Conservation (phyloP, 2,797 vertebrate genomes). For the Alauda arvensis region DNA sequence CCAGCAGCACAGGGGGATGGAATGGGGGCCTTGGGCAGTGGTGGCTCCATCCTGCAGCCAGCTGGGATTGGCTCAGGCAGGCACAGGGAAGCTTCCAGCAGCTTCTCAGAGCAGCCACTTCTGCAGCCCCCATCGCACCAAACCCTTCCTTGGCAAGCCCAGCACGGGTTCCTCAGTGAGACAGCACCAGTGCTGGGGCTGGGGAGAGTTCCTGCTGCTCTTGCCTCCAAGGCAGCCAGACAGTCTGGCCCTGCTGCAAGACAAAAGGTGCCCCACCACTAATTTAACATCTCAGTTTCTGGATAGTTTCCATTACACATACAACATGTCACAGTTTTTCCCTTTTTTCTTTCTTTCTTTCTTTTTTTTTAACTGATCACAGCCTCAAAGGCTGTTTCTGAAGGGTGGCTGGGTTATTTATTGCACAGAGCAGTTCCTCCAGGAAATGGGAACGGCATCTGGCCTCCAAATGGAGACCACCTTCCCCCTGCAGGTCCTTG, state of each 20-base stretch:
- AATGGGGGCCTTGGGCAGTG: neutral
- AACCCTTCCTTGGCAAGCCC: neutral
- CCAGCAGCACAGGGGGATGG: too few relatives aligned
- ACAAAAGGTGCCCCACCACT: neutral
- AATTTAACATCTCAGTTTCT: conserved; percentile 6
- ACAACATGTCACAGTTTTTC: conserved; percentile 14
- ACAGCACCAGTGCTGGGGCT: neutral
- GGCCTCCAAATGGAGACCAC: conserved; percentile 50
- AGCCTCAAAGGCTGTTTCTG: conserved; percentile 27
- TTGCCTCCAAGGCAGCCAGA: neutral
- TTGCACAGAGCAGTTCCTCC: neutral
- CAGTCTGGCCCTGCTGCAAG: neutral
- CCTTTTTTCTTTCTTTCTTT: neutral
- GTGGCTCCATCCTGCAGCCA: neutral
- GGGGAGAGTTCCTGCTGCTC: neutral
- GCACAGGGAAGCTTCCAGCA: neutral
- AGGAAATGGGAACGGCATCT: conserved; percentile 45
- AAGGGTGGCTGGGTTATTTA: conserved; percentile 30
- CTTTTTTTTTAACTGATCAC: neutral
- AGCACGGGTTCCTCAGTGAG: neutral
- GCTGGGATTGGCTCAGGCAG: neutral
- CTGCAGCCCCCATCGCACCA: neutral
- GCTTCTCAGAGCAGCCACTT: neutral
- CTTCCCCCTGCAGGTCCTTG: conserved; percentile 4
- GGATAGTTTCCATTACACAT: conserved; percentile 34